A percentile compares a stretch with the other conserved stretches of the same genome.
phyloP scores from a whole-genome alignment of 2,113 vertebrate species.

The Siniperca chuatsi region DNA sequence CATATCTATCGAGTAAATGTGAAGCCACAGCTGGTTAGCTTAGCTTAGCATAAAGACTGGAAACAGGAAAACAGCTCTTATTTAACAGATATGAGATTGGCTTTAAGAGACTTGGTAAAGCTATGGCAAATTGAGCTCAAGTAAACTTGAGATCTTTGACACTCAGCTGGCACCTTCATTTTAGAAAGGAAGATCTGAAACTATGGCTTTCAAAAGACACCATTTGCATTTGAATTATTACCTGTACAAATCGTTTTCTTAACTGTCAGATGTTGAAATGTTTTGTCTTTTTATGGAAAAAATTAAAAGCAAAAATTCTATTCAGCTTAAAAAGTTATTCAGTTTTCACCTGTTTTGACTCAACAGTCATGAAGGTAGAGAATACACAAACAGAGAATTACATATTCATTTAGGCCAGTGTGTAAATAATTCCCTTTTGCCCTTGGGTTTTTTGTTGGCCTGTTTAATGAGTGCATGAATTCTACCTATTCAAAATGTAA shows the following conservation, averaged over 20 bases:
- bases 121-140: background rate
- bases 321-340: conserved; percentile 6
- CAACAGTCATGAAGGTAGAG: background rate
- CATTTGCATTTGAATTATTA: background rate
- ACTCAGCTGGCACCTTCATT: background rate
- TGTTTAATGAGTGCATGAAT: conserved; percentile 38
- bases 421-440: conserved; percentile 46
- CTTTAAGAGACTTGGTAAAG: background rate
- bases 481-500: conserved; percentile 11
- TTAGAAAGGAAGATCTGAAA: background rate
- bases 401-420: conserved; percentile 48
- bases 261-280: background rate
- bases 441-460: conserved; percentile 39
- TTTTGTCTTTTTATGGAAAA: background rate
- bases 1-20: background rate
- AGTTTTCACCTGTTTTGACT: conserved; percentile 23
- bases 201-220: background rate
- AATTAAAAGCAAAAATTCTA: background rate
- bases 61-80: background rate
- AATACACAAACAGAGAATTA: conserved; percentile 32
- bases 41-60: background rate
- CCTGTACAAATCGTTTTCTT: background rate
- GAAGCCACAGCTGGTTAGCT: background rate
- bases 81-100: background rate
- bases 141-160: background rate